Evolutionary conservation across 2,797 vertebrate species (phyloP), one percentile per base, ranked within the genome.

Genomic region (Pyrocephalus nanus): DNA sequence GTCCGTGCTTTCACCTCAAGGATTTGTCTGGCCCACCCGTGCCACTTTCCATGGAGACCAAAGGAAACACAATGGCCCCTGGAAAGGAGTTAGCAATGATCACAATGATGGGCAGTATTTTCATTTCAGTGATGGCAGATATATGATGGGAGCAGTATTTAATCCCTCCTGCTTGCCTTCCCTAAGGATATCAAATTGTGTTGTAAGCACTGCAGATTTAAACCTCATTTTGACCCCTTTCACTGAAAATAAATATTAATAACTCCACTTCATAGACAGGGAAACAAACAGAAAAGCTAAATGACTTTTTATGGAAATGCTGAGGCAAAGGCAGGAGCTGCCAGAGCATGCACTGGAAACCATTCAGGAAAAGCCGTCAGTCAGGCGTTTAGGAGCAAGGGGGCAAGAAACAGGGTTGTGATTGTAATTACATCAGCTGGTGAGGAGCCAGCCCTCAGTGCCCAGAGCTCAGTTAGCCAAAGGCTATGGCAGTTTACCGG

Each of bases 381-480:
- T 50, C 73, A 84, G 55, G 79, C 30, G 1, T 70, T 57, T 45
- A 78, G 76, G 73, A 90, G 48, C 76, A 71, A 78, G 38, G 51
- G 82, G 93, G 88, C 90, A 92, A 91, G 88, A 91, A 90, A 36
- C 27, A 90, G 61, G 69, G 75, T 7, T 91, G 55, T 86, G 88
- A 80, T 48, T 80, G 50, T 73, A 88, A 92, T 92, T 82, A 83
- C 53, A 90, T 62, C 86, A 76, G 60, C 83, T 90, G 88, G 45
- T 67, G 80, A 91, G 71, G 64, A 86, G 87, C 87, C 86, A 94
- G 50, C 61, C 74, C 75, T 71, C 25, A 1, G 38, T 71, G 82
- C 55, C 92, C 91, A 76, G 88, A 73, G 55, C 71, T 84, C 82
- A 14, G 58, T 34, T 85, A 92, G 88, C 88, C 88, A 92, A 94